phyloP scores from a whole-genome alignment of 2,888 invertebrate species.

The Phengaris arion region DNA sequence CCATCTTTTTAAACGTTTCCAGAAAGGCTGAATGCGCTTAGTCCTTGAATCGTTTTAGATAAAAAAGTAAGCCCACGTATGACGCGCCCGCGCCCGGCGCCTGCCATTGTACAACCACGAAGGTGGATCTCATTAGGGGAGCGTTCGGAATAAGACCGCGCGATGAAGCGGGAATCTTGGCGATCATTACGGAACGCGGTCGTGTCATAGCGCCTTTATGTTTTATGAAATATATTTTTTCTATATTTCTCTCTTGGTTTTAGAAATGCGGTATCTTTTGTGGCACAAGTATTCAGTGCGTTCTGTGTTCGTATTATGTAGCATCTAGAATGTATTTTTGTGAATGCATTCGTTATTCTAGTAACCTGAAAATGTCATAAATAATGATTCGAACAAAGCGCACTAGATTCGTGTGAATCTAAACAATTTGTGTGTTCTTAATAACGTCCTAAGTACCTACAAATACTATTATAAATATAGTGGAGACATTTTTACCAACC shows the following conservation, averaged over 20 bases:
- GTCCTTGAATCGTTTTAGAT: slow-evolving; percentile 59
- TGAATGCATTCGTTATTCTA: slow-evolving; percentile 31
- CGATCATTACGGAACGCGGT: slow-evolving; percentile 69
- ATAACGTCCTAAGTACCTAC: slow-evolving; percentile 4
- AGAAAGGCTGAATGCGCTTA: slow-evolving; percentile 61
- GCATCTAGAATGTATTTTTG: slow-evolving; percentile 33
- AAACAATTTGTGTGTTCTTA: slow-evolving; percentile 27
- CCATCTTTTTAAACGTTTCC: slow-evolving; percentile 67
- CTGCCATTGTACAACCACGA: slow-evolving; percentile 39
- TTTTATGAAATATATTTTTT: slow-evolving; percentile 46
- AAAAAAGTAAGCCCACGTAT: slow-evolving; percentile 68
- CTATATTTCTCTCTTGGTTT: slow-evolving; percentile 43
- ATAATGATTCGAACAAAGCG: slow-evolving; percentile 26
- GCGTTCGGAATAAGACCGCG: slow-evolving; percentile 69
- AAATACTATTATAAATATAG: neutral
- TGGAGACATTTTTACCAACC: neutral
- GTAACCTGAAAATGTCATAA: slow-evolving; percentile 31
- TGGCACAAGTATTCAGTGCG: slow-evolving; percentile 40
- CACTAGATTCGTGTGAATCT: slow-evolving; percentile 21
- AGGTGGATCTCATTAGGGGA: slow-evolving; percentile 76
- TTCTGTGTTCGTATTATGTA: slow-evolving; percentile 37
- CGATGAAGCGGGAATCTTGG: slow-evolving; percentile 74
- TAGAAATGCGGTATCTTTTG: slow-evolving; percentile 43
- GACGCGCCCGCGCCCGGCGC: slow-evolving; percentile 45
- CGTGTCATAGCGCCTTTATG: slow-evolving; percentile 45